These are phyloP conservation scores for Coenonympha arcania DNA, from an alignment of 2,888 invertebrate species.

Conservation along the genomic window DNA sequence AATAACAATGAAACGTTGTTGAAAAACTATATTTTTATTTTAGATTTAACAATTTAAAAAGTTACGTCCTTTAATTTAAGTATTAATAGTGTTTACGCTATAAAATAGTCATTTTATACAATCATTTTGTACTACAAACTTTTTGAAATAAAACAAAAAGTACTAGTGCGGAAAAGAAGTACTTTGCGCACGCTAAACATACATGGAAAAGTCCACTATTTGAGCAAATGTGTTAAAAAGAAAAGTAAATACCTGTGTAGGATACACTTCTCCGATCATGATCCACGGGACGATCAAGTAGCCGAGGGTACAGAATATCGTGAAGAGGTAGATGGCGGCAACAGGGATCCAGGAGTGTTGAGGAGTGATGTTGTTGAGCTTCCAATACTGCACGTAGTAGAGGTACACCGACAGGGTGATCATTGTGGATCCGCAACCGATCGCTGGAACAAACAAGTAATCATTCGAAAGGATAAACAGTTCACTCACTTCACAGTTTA, in stretches of 20 bases:
- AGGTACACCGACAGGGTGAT: constrained; percentile 75
- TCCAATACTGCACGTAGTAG: constrained; percentile 72
- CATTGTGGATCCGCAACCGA: constrained; percentile 79
- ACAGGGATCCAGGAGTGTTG: constrained; percentile 77
- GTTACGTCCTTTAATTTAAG: too few species aligned
- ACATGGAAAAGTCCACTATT: too few species aligned
- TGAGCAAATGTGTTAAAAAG: too few species aligned
- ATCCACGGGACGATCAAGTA: constrained; percentile 81
- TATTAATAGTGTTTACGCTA: too few species aligned
- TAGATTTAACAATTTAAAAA: too few species aligned
- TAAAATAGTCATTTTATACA: too few species aligned
- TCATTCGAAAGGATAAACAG: neutral
- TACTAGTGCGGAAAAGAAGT: too few species aligned
- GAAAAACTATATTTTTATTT: too few species aligned
- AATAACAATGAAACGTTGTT: too few species aligned
- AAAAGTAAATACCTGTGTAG: constrained; percentile 65
- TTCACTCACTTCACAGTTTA: neutral
- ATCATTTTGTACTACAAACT: too few species aligned
- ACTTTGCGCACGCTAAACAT: too few species aligned
- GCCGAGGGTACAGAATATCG: constrained; percentile 77
- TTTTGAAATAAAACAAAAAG: too few species aligned
- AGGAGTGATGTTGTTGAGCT: constrained; percentile 47
- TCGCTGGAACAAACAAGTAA: constrained; percentile 40
- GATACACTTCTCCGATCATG: constrained; percentile 83
- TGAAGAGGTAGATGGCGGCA: constrained; percentile 75